phyloP scores from a whole-genome alignment of 2,888 invertebrate species.

The Mystacides longicornis region DNA sequence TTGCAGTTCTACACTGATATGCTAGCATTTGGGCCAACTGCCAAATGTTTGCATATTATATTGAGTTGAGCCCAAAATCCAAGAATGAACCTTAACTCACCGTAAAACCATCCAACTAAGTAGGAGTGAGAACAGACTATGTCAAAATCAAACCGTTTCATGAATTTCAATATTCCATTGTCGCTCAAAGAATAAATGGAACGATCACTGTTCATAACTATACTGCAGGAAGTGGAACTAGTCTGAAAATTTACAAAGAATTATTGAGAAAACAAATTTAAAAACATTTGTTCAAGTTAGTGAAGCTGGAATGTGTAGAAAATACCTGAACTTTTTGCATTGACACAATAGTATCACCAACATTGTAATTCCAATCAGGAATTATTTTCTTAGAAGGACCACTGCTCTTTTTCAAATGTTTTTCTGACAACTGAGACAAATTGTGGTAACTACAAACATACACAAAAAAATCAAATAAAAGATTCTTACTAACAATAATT shows the following conservation, averaged over 20 bases:
- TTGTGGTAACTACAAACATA: conserved; percentile 59
- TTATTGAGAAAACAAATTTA: not conserved
- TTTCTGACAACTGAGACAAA: conserved; percentile 45
- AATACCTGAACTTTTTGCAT: conserved; percentile 53
- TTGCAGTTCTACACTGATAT: too few relatives aligned
- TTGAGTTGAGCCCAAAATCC: too few relatives aligned
- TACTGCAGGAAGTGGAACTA: conserved; percentile 53
- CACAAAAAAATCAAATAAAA: too few relatives aligned
- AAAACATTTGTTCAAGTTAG: not conserved
- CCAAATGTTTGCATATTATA: too few relatives aligned
- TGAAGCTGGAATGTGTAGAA: not conserved
- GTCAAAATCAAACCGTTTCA: conserved; percentile 78
- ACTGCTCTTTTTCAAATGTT: conserved; percentile 48
- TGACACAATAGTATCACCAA: conserved; percentile 68
- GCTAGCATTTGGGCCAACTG: too few relatives aligned
- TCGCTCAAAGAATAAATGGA: conserved; percentile 76
- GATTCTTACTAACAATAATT: not conserved
- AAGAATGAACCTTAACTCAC: too few relatives aligned
- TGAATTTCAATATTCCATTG: conserved; percentile 71
- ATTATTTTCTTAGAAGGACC: conserved; percentile 52
- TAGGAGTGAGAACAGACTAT: conserved; percentile 71
- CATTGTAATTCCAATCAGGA: conserved; percentile 74
- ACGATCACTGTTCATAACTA: conserved; percentile 77
- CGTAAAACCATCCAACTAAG: conserved; percentile 60
- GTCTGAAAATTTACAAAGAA: conserved; percentile 38